These are phyloP conservation scores for Syngnathoides biaculeatus DNA, from an alignment of 2,113 vertebrate genomes.

Conservation along the genomic window DNA sequence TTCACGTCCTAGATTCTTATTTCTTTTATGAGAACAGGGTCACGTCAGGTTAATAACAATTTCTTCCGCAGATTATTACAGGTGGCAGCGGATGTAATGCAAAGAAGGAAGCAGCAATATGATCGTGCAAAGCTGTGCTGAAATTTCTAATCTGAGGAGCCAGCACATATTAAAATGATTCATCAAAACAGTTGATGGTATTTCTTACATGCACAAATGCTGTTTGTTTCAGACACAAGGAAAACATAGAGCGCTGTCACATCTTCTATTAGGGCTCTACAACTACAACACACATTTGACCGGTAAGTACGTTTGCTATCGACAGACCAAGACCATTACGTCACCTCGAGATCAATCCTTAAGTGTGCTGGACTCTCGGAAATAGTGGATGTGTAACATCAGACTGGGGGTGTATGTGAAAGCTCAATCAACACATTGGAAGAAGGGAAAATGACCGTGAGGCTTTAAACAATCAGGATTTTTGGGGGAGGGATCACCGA, in stretches of 20 bases:
- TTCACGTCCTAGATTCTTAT: conserved; percentile 33
- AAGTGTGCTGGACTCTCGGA: too few species aligned
- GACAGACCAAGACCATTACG: neutral
- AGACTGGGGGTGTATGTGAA: too few species aligned
- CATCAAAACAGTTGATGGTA: conserved; percentile 26
- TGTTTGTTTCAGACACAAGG: neutral
- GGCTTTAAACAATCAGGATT: too few species aligned
- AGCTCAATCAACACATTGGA: too few species aligned
- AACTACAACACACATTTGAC: neutral
- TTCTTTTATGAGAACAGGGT: conserved; percentile 49
- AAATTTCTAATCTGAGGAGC: conserved; percentile 19
- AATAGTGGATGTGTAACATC: too few species aligned
- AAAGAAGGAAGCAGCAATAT: conserved; percentile 37
- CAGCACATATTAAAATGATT: conserved; percentile 25
- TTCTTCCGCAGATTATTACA: conserved; percentile 45
- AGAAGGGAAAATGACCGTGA: too few species aligned
- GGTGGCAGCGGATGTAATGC: conserved; percentile 45
- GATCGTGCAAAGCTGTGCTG: conserved; percentile 30
- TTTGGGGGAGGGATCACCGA: too few species aligned
- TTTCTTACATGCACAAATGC: neutral
- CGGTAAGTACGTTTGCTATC: neutral
- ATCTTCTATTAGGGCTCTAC: neutral
- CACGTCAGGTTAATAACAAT: conserved; percentile 49
- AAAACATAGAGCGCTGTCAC: neutral
- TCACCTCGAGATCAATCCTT: too few species aligned